Evolutionary conservation across 37 sponge, comb jelly and placozoan genomes (phyloP), one percentile per base, ranked within the genome.

Genomic region (Beroe ovata): DNA sequence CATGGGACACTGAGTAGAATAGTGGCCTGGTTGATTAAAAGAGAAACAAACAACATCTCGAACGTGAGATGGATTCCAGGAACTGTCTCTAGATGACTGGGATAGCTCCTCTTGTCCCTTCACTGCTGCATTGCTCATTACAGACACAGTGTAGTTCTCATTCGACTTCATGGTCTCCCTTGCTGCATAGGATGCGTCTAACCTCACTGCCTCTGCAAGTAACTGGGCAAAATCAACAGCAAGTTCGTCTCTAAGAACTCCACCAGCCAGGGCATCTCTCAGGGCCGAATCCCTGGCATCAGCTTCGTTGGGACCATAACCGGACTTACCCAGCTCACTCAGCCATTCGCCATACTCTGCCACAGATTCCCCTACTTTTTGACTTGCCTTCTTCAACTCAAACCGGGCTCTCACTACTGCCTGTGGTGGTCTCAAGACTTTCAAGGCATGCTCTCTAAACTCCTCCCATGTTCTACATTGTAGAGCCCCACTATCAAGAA

Each of bases 191-290:
- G n/a, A n/a, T n/a, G n/a, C n/a, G n/a, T n/a, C n/a, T n/a, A n/a
- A n/a, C n/a, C n/a, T n/a, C n/a, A n/a, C n/a, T n/a, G n/a, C n/a
- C n/a, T n/a, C n/a, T n/a, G n/a, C n/a, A n/a, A n/a, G n/a, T n/a
- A n/a, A n/a, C n/a, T n/a, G n/a, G n/a, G n/a, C n/a, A n/a, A 77
- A 35, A 25, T 19, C 16, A 0, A 42, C 47, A n/a, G 28, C 47
- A 2, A 77, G 54, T 19, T 77, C 84, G n/a, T 77, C 84, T 25
- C 54, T 39, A 21, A 1, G 3, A 42, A 77, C 84, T 0, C 84
- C 84, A 11, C 25, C 84, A 21, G 84, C 3, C 28, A 77, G 38
- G 4, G 84, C 84, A 39, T 77, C 84, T 25, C 41, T 77, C 28
- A 77, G 25, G 28, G 28, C 84, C n/a, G 42, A 39, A 8, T 77